Evolutionary conservation across 2,797 vertebrate genomes (phyloP).

Genomic region (Prunella strophiata): DNA sequence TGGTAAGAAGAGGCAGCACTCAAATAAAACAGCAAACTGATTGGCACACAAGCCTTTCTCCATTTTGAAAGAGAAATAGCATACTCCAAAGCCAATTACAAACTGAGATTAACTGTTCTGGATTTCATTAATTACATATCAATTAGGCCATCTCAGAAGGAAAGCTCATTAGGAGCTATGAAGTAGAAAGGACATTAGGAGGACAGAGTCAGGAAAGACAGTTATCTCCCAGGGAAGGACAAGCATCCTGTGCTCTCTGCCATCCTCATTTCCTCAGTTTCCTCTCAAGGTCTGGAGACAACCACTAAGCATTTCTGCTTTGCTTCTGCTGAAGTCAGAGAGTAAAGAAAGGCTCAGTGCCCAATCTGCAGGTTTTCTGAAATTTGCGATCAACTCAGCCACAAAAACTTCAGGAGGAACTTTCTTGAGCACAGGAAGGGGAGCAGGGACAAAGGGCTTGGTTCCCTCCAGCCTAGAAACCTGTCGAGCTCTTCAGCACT

Average conservation of each 20-base stretch:
- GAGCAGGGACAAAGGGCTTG: background rate
- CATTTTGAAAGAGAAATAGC: background rate
- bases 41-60: background rate
- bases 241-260: background rate
- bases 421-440: background rate
- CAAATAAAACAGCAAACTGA: background rate
- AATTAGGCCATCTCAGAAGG: background rate
- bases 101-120: background rate
- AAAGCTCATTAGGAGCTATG: background rate
- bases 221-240: background rate
- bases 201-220: background rate
- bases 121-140: background rate
- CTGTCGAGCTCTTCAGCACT: background rate
- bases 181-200: background rate
- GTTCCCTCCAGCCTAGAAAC: constrained; percentile 17
- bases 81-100: background rate
- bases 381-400: background rate
- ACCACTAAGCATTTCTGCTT: background rate
- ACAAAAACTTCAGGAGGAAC: background rate
- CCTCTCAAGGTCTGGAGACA: background rate
- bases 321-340: background rate
- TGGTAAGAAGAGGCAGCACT: background rate
- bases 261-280: background rate
- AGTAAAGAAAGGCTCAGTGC: background rate
- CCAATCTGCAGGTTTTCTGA: background rate